A percentile compares a stretch with the other conserved stretches of the same genome.
These are phyloP conservation scores for Acleris literana DNA, from an alignment of 2,888 invertebrate species.

Conservation along the genomic window DNA sequence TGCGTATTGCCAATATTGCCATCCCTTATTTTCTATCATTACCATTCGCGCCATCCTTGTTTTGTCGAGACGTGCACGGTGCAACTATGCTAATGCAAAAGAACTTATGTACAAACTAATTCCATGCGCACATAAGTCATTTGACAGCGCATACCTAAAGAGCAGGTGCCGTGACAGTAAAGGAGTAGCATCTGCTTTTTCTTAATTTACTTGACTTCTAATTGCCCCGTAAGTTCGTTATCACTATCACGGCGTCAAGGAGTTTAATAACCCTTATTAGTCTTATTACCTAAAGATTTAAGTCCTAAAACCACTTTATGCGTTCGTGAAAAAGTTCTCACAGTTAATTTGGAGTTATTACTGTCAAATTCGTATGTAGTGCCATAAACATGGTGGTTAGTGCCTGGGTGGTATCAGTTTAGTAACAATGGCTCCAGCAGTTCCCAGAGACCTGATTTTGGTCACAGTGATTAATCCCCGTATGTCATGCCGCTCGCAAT, in stretches of 20 bases:
- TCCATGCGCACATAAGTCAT: slow-evolving; percentile 15
- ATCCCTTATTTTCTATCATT: not conserved
- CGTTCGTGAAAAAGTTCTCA: slow-evolving; percentile 21
- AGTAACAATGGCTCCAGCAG: slow-evolving; percentile 38
- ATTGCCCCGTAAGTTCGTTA: slow-evolving; percentile 49
- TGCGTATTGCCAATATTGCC: too few relatives aligned
- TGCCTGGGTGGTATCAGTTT: slow-evolving; percentile 23
- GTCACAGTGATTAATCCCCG: slow-evolving; percentile 70
- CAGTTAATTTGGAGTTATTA: slow-evolving; percentile 30
- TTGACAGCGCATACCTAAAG: slow-evolving; percentile 43
- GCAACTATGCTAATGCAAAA: slow-evolving; percentile 22
- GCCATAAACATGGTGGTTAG: slow-evolving; percentile 26
- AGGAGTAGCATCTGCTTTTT: slow-evolving; percentile 77
- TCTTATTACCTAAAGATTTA: slow-evolving; percentile 42
- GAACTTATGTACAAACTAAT: slow-evolving; percentile 14
- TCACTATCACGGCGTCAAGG: slow-evolving; percentile 22
- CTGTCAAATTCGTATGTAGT: slow-evolving; percentile 32
- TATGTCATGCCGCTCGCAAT: slow-evolving; percentile 75
- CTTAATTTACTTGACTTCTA: slow-evolving; percentile 71
- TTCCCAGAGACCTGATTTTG: slow-evolving; percentile 50
- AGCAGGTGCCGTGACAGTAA: slow-evolving; percentile 51
- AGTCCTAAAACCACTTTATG: slow-evolving; percentile 38
- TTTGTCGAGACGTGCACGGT: slow-evolving; percentile 5
- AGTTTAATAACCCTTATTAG: slow-evolving; percentile 48
- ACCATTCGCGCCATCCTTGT: too few relatives aligned